A percentile compares a stretch with the other conserved stretches of the same genome.
Evolutionary conservation across 1,140 invertebrate species (phyloP).

Genomic region (Acromyrmex heyeri): DNA sequence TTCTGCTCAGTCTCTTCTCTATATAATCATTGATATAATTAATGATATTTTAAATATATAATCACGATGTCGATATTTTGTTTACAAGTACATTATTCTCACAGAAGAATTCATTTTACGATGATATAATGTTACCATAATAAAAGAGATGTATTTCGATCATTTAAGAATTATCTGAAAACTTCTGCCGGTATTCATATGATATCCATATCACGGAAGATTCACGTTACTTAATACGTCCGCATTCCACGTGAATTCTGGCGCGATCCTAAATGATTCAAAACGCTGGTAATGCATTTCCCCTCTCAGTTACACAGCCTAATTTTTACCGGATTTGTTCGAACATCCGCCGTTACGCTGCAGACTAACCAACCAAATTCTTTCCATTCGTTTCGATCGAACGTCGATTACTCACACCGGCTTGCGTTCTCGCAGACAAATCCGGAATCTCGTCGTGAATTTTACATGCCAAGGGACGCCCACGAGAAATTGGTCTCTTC

Average conservation of each 20-base stretch:
- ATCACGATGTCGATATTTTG: background rate
- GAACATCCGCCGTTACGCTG: slow-evolving; percentile 22
- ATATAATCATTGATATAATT: background rate
- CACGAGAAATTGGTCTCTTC: slow-evolving; percentile 72
- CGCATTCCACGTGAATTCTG: slow-evolving; percentile 35
- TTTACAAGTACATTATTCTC: background rate
- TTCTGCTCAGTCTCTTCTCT: background rate
- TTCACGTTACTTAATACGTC: slow-evolving; percentile 30
- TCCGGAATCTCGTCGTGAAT: slow-evolving; percentile 74
- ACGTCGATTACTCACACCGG: slow-evolving; percentile 62
- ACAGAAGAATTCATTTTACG: background rate
- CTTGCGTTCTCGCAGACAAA: slow-evolving; percentile 64
- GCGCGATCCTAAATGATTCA: slow-evolving; percentile 61
- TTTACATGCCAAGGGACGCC: slow-evolving; percentile 69
- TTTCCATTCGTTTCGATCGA: slow-evolving; percentile 71
- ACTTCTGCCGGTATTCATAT: background rate
- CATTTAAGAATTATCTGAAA: slow-evolving; percentile 34
- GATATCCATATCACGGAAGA: slow-evolving; percentile 28
- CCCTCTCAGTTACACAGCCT: slow-evolving; percentile 44
- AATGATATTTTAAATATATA: background rate
- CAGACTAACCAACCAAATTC: slow-evolving; percentile 63
- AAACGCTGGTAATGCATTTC: slow-evolving; percentile 66
- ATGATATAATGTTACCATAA: background rate
- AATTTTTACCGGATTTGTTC: slow-evolving; percentile 68
- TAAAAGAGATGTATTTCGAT: slow-evolving; percentile 12